A percentile compares a stretch with the other conserved stretches of the same genome.
Evolutionary conservation across 37 sponge, comb jelly and placozoan genomes (phyloP).

Genomic region (Spongia lamella): DNA sequence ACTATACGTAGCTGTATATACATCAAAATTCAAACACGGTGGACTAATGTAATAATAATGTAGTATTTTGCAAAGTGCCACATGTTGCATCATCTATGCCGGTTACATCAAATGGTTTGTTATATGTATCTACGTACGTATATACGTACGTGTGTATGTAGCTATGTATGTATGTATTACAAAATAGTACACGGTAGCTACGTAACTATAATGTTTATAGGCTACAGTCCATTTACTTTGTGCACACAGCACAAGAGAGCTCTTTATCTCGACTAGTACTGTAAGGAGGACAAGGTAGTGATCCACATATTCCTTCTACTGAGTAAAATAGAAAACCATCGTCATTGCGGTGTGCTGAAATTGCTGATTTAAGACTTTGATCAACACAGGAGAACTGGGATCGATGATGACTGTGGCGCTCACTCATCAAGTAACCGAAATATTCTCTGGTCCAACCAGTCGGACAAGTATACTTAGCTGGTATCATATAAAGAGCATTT

Average conservation of each 20-base stretch:
- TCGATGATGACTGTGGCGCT: background rate
- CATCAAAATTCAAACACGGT: too few species aligned
- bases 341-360: too few species aligned
- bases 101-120: too few species aligned
- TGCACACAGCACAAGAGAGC: slow-evolving; percentile 19
- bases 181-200: too few species aligned
- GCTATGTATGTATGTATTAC: too few species aligned
- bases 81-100: too few species aligned
- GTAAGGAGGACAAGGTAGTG: slow-evolving; percentile 27
- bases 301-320: background rate
- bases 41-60: too few species aligned
- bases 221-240: background rate
- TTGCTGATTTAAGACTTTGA: background rate
- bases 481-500: background rate
- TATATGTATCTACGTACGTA: too few species aligned
- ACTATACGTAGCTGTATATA: too few species aligned
- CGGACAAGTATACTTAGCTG: slow-evolving; percentile 13
- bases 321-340: background rate
- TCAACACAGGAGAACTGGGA: background rate
- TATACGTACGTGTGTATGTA: too few species aligned
- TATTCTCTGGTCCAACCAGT: slow-evolving; percentile 23
- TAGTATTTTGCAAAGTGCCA: too few species aligned
- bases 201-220: too few species aligned
- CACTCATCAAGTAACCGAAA: background rate
- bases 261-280: background rate